These are phyloP conservation scores for Nemurella pictetii DNA, from an alignment of 2,888 invertebrate genomes.

Conservation along the genomic window DNA sequence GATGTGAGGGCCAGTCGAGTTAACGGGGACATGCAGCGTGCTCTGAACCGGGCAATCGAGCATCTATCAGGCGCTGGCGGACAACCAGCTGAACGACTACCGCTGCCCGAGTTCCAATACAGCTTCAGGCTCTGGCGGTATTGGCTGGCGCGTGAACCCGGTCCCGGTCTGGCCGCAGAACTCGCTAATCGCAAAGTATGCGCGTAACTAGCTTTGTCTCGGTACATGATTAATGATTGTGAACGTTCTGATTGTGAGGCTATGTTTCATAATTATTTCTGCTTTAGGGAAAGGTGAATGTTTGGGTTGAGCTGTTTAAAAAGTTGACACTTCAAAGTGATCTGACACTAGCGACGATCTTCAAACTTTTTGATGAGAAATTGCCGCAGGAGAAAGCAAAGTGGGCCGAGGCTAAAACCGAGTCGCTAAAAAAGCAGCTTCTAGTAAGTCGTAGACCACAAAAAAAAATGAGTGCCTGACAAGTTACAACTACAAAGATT, in stretches of 20 bases:
- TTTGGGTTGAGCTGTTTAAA: conserved; percentile 51
- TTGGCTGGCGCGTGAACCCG: conserved; percentile 71
- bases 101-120: conserved; percentile 57
- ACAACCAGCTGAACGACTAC: conserved; percentile 49
- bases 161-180: conserved; percentile 60
- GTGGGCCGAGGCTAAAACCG: conserved; percentile 66
- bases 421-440: conserved; percentile 62
- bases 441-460: conserved; percentile 56
- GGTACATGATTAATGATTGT: no score
- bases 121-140: conserved; percentile 72
- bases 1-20: conserved; percentile 75
- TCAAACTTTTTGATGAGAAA: conserved; percentile 66
- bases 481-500: background rate
- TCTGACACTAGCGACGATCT: conserved; percentile 67
- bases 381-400: conserved; percentile 65
- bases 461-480: background rate
- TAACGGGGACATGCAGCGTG: conserved; percentile 64
- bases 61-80: conserved; percentile 52
- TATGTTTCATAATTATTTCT: background rate
- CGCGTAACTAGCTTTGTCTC: no score
- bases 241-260: background rate
- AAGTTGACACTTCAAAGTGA: conserved; percentile 62
- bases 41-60: conserved; percentile 60
- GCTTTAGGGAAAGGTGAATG: conserved; percentile 43
- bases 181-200: conserved; percentile 64